These are phyloP conservation scores for Chiroxiphia lanceolata DNA, from an alignment of 2,797 vertebrate species.

Conservation along the genomic window DNA sequence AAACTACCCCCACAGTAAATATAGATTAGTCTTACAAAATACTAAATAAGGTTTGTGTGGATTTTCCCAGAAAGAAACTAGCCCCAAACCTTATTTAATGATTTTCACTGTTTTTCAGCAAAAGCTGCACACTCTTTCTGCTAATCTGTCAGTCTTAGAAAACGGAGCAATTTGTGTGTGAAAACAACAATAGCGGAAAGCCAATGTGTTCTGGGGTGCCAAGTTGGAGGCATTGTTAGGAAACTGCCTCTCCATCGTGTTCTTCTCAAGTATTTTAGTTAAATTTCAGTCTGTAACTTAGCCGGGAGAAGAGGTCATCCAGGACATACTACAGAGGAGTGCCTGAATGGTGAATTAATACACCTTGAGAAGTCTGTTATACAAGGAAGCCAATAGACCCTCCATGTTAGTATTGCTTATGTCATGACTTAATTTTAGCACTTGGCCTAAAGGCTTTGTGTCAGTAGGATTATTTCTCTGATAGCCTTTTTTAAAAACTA, in stretches of 20 bases:
- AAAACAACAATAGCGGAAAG: background rate
- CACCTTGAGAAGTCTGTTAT: background rate
- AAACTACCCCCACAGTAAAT: background rate
- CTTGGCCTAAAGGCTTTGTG: background rate
- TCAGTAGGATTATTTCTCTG: background rate
- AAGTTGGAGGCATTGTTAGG: background rate
- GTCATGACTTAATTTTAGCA: constrained; percentile 17
- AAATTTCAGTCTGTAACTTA: background rate
- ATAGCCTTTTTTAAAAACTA: background rate
- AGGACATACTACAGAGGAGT: background rate
- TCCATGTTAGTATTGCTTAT: background rate
- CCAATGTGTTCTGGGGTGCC: background rate
- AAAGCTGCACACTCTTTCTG: background rate
- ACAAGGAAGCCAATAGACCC: background rate
- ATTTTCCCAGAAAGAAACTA: background rate
- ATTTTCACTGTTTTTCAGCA: background rate
- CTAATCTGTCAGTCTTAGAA: background rate
- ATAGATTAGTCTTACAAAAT: background rate
- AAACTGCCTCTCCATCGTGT: background rate
- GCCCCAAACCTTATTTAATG: background rate
- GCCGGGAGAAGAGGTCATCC: background rate
- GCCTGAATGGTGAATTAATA: background rate
- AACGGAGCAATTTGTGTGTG: background rate
- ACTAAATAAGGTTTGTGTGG: background rate
- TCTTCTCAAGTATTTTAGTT: background rate